Conservation (phyloP, 2,113 vertebrate species). For the Rhinopithecus roxellana region DNA sequence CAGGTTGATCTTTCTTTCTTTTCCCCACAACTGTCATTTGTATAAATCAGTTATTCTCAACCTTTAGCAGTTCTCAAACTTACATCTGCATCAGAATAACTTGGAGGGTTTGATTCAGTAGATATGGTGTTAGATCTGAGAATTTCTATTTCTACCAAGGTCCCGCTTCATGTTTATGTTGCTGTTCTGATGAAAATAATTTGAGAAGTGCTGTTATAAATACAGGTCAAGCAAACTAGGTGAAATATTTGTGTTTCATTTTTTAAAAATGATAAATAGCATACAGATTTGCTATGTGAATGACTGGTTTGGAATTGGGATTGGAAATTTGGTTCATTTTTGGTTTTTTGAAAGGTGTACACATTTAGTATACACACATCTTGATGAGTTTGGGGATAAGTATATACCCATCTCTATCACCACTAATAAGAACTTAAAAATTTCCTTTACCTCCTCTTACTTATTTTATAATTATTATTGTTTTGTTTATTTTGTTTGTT, state of each 20-base stretch:
- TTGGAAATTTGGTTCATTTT: background rate
- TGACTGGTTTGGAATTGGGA: background rate
- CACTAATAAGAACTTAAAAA: background rate
- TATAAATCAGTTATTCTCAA: background rate
- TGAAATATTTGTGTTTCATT: background rate
- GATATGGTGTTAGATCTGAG: background rate
- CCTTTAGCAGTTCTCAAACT: background rate
- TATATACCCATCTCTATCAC: background rate
- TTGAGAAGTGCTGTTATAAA: background rate
- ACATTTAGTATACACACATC: background rate
- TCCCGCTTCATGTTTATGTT: background rate
- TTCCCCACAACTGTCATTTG: background rate
- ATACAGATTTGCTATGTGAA: background rate
- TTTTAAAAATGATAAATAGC: background rate
- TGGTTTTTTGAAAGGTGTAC: background rate
- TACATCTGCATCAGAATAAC: background rate
- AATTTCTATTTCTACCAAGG: background rate
- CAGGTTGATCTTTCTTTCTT: no score
- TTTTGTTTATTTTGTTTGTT: background rate
- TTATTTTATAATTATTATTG: background rate
- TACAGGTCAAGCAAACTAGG: background rate
- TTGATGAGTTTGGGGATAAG: background rate
- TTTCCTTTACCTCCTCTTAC: background rate
- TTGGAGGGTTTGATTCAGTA: background rate
- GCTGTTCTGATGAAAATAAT: background rate